A percentile compares a stretch with the other conserved stretches of the same genome.
Evolutionary conservation across 2,797 vertebrate species (phyloP).

Genomic region (Loris lydekkerianus): DNA sequence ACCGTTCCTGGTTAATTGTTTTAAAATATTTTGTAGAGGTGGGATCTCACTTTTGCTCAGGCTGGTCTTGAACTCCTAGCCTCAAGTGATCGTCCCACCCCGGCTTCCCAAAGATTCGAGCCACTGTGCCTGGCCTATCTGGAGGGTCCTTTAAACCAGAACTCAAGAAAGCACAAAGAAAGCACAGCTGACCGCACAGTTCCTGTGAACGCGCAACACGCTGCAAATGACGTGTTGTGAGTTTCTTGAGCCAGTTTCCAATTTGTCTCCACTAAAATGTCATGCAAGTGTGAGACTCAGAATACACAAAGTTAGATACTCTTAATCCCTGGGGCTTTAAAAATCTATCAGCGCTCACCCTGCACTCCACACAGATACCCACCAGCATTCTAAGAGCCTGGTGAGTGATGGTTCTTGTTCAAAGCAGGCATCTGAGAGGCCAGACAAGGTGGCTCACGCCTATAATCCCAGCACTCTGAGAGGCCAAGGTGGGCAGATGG

Average conservation of each 20-base stretch:
- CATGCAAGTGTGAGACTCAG: neutral
- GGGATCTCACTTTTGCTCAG: neutral
- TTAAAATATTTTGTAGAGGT: neutral
- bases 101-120: neutral
- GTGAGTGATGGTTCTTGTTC: neutral
- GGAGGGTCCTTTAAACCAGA: neutral
- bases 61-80: neutral
- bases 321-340: neutral
- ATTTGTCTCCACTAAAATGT: neutral
- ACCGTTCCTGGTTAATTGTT: neutral
- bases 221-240: neutral
- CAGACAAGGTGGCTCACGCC: neutral
- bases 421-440: neutral
- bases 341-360: neutral
- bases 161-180: neutral
- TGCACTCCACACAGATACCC: neutral
- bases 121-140: neutral
- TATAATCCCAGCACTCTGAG: neutral
- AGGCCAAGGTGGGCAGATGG: no score
- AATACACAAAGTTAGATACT: neutral
- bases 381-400: neutral
- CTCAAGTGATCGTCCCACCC: neutral
- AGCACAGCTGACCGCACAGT: neutral
- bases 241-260: neutral
- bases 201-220: neutral